Base-by-base conservation (phyloP, 2,797 vertebrate genomes). In the Loris lydekkerianus region DNA sequence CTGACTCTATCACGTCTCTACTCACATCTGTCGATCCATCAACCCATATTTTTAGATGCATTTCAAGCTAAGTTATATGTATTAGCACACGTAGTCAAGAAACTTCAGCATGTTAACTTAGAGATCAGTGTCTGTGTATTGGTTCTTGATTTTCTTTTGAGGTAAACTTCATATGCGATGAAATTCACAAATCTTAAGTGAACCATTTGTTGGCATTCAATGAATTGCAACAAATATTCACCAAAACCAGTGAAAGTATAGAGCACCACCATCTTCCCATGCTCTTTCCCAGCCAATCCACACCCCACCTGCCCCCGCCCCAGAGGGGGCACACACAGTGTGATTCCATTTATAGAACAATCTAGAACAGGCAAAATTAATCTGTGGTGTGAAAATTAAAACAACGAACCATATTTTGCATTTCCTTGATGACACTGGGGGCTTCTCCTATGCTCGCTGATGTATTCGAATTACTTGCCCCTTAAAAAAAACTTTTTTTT, bases 361-460 rank as follows among this genome's bases (percentile, higher is more conserved):
- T 29, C 34, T 58, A 72, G 40, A 72, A 18, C 34, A 37, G n/a
- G 58, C 34, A 67, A 8, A 49, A 84, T 56, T 25, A 11, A 14
- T 25, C 72, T 43, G 27, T 3, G 1, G 9, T 9, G 9, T 61
- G 21, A 10, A 37, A 29, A 43, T 25, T 29, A 20, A 34, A 34
- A 63, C 20, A 21, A n/a, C 0, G 5, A 4, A 31, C 7, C 40
- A 25, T 37, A 11, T 27, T 56, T 29, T 4, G 21, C 46, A 0
- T 23, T 43, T n/a, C 40, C 58, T 3, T 31, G 15, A 2, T 0
- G 6, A 56, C 1, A 2, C 6, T 21, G 25, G 9, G 11, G 1
- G 70, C 70, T 67, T 40, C 7, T n/a, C 29, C 1, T 7, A 7
- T 4, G 23, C 27, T 15, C 7, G 1, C 0, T 7, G 37, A 7